phyloP scores from a whole-genome alignment of 1,140 invertebrate genomes.

The Bombus waltoni region DNA sequence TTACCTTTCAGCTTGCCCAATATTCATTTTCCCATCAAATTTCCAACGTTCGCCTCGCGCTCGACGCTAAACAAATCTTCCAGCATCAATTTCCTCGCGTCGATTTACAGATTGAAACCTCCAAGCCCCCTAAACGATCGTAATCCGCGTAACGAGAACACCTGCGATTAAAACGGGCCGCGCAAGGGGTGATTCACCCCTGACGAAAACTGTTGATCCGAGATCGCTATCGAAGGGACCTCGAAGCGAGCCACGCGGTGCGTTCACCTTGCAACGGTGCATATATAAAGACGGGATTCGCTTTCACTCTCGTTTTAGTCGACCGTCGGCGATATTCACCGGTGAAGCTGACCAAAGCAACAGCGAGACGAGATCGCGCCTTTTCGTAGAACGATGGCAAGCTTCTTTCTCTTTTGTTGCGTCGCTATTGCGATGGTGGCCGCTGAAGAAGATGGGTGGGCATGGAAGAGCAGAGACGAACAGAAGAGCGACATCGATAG shows the following conservation, averaged over 20 bases:
- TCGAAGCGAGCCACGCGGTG: slow-evolving; percentile 52
- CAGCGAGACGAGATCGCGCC: not conserved
- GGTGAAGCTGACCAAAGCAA: not conserved
- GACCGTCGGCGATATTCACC: slow-evolving; percentile 43
- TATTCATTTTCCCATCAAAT: not conserved
- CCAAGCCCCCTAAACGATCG: not conserved
- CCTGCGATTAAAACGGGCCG: not conserved
- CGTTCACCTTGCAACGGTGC: slow-evolving; percentile 61
- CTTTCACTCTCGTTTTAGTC: slow-evolving; percentile 77
- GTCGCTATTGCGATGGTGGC: not conserved
- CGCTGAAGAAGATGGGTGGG: slow-evolving; percentile 75
- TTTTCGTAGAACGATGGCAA: slow-evolving; percentile 23
- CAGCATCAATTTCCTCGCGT: not conserved
- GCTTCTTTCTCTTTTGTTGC: slow-evolving; percentile 1
- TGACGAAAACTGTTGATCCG: slow-evolving; percentile 31
- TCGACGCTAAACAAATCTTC: not conserved
- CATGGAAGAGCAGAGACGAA: slow-evolving; percentile 74
- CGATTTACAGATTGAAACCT: not conserved
- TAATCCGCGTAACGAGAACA: not conserved
- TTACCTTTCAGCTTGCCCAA: not conserved
- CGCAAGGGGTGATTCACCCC: slow-evolving; percentile 7
- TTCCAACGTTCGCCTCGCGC: not conserved
- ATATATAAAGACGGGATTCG: slow-evolving; percentile 72
- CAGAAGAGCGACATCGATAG: slow-evolving; percentile 40
- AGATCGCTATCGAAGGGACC: slow-evolving; percentile 57